Base-by-base conservation (phyloP, 2,113 vertebrate species). In the Collichthys lucidus region DNA sequence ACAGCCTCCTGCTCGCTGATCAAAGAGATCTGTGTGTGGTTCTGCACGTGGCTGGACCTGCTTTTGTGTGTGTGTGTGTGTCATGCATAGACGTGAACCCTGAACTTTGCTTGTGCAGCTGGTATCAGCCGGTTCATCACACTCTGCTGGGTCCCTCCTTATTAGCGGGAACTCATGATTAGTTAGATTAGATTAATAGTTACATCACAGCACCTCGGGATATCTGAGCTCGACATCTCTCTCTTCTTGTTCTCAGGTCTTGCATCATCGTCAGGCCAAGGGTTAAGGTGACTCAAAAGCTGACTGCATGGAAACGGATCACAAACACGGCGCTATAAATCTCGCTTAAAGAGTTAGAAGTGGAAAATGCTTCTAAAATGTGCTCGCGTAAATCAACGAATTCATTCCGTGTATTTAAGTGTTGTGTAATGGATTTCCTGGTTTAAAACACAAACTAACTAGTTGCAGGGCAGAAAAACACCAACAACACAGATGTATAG, bases 101-200 rank as follows among this genome's bases (percentile, higher is more conserved):
- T 92, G 91, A 92, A 90, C 92, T 88, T 90, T 91, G 89, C 42
- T 89, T 91, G 76, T 63, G 60, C 46, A 29, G 79, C 80, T 31
- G 71, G 8, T 91, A 93, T 93, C 92, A 73, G 65, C 24, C 4
- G n/a, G 77, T 86, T 83, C 83, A 93, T 93, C 88, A 31, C 52
- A 40, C 65, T 47, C 65, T 47, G 57, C 22, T 4, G 29, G 17
- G 74, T 85, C 74, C 70, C 84, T 88, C 74, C 80, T 82, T 76
- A 92, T 92, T 91, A 91, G 89, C 40, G 3, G 14, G 78, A 66
- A 26, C 77, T 84, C 26, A 0, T 79, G 89, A 92, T 92, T 85
- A 85, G 74, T 81, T 22, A 85, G 91, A 93, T 93, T 81, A 93
- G 91, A 92, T 91, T 88, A 89, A 91, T 91, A 86, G 88, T 89